Percentiles rank a stretch among this genome's conserved stretches.
Conservation (phyloP, 2,113 vertebrate genomes). For the Alethe castanea region DNA sequence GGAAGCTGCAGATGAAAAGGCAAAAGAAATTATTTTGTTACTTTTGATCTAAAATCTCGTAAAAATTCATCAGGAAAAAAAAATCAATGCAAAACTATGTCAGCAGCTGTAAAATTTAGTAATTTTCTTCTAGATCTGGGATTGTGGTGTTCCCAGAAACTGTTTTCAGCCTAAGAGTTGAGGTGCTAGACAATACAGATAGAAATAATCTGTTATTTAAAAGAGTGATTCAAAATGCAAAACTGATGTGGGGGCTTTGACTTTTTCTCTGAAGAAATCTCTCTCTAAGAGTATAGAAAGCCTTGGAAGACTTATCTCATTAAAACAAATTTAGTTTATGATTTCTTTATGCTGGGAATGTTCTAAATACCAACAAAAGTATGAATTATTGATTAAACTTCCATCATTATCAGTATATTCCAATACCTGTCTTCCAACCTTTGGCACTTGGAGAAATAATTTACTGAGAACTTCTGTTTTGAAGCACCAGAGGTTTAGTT, state of each 20-base stretch:
- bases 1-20: background rate
- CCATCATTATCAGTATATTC: background rate
- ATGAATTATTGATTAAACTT: background rate
- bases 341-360: background rate
- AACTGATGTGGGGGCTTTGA: background rate
- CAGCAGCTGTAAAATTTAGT: background rate
- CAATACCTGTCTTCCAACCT: background rate
- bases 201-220: background rate
- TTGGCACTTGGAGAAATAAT: background rate
- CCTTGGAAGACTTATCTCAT: background rate
- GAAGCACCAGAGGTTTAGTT: background rate
- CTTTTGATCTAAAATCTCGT: rapidly evolving
- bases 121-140: background rate
- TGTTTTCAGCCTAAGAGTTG: background rate
- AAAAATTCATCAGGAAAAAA: background rate
- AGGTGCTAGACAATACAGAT: background rate
- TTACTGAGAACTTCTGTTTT: background rate
- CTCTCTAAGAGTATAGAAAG: background rate
- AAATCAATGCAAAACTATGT: background rate
- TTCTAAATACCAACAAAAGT: background rate
- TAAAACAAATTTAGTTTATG: background rate
- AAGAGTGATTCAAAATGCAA: background rate
- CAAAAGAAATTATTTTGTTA: background rate
- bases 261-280: background rate
- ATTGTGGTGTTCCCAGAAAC: background rate